These are phyloP conservation scores for Masnerella sp. DNA, from an alignment of 2,888 invertebrate genomes.

Conservation along the genomic window DNA sequence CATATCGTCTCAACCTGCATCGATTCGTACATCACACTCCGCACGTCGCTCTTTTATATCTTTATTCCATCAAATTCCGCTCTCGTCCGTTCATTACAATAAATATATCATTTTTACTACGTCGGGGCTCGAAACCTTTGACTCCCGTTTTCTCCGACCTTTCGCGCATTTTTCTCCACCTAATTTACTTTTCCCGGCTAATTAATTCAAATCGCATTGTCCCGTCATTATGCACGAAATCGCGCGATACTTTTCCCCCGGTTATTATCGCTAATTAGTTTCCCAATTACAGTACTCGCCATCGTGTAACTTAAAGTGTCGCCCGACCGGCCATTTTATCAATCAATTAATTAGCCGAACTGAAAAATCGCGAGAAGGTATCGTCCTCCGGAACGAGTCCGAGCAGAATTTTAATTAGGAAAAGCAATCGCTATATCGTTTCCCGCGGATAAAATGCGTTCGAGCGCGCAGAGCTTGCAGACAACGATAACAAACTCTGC, in stretches of 20 bases:
- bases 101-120: constrained; percentile 48
- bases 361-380: background rate
- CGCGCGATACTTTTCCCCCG: too few relatives aligned
- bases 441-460: constrained; percentile 15
- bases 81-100: constrained; percentile 40
- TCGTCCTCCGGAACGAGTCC: constrained; percentile 6
- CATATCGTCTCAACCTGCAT: constrained; percentile 20
- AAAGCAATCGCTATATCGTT: constrained; percentile 24
- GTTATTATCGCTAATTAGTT: too few relatives aligned
- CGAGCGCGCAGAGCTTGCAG: constrained; percentile 7
- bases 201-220: too few relatives aligned
- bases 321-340: background rate
- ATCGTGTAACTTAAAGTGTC: too few relatives aligned
- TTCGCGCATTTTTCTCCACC: too few relatives aligned
- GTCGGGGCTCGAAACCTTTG: constrained; percentile 8
- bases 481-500: constrained; percentile 20
- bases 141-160: background rate
- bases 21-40: constrained; percentile 26
- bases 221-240: too few relatives aligned
- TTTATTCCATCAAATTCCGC: constrained; percentile 39
- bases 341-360: constrained; percentile 8
- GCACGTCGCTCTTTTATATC: constrained; percentile 42
- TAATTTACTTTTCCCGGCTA: too few relatives aligned
- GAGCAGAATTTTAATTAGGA: constrained; percentile 30
- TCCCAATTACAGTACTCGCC: too few relatives aligned